Evolutionary conservation across 2,888 invertebrate genomes (phyloP), one percentile per base, ranked within the genome.

Genomic region (Drosophila pseudotalamancana): DNA sequence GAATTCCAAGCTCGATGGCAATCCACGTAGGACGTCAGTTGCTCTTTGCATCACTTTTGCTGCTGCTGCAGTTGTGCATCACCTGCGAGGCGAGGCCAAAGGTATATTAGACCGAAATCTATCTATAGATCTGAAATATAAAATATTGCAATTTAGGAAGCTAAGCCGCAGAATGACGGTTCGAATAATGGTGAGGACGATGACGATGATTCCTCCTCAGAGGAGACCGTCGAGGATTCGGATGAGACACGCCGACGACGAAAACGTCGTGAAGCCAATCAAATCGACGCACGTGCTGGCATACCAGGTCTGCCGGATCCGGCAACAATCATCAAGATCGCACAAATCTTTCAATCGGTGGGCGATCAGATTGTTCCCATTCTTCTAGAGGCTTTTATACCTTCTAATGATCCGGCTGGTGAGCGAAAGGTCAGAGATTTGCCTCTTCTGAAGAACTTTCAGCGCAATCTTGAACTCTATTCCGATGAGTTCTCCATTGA

Each of bases 301-400:
- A 88, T 89, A 23, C 90, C 89, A 4, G 89, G 90, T 5, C 63
- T 90, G 50, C 90, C 90, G n/a, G 90, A 89, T 77, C 87, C 90
- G 6, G 77, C 86, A 2, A 83, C 88, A 3, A 86, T 90, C 29
- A 73, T 89, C 8, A 89, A 89, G 77, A 76, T 91, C 56, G 89
- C 77, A 2, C 88, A 90, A 66, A 86, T 90, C 46, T 73, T 90
- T 14, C 84, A 88, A 49, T 69, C 84, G 2, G 78, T 90, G 32
- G 88, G 90, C 27, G 88, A 89, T 19, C 83, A 90, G 63, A 72
- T 91, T 18, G 72, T 91, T 12, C 90, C 90, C 1, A 73, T 88
- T 54, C 67, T 90, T 3, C 45, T 90, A 9, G 82, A 88, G 74
- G 86, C 88, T 57, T 75, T 89, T 40, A 64, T 82, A 1, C 74